A percentile compares a stretch with the other conserved stretches of the same genome.
phyloP scores from a whole-genome alignment of 30 jellyfish, hydroid and myxozoan species.

The Hydractinia symbiolongicarpus region DNA sequence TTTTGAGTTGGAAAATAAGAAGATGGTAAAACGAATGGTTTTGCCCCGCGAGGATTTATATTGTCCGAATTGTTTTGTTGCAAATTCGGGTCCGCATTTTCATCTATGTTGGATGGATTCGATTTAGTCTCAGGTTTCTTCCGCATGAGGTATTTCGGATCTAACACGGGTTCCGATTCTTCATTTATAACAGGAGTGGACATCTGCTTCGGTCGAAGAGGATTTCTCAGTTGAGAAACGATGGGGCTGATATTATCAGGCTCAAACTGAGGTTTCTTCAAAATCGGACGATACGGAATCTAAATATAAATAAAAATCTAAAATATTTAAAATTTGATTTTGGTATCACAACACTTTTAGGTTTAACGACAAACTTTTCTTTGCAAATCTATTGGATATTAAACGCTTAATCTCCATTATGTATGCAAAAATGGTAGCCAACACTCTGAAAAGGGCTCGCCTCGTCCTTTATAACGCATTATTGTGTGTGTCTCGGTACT shows the following conservation, averaged over 20 bases:
- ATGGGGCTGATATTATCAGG: conserved; percentile 37
- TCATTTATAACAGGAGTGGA: conserved; percentile 25
- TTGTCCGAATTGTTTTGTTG: not conserved
- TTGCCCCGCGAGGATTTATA: not conserved
- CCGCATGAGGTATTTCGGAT: conserved; percentile 31
- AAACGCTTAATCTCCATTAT: too few relatives aligned
- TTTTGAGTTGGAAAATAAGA: not conserved
- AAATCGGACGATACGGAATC: conserved; percentile 30
- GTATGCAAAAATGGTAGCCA: too few relatives aligned
- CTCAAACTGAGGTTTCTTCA: conserved; percentile 32
- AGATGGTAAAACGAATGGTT: not conserved
- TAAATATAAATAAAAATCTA: not conserved
- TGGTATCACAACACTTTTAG: not conserved
- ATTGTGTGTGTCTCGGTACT: too few relatives aligned
- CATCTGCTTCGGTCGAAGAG: conserved; percentile 24
- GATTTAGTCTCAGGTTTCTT: conserved; percentile 12
- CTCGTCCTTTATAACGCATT: too few relatives aligned
- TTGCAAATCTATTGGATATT: too few relatives aligned
- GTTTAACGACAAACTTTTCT: too few relatives aligned
- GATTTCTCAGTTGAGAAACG: conserved; percentile 11
- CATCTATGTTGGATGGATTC: not conserved
- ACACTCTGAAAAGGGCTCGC: too few relatives aligned
- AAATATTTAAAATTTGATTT: not conserved
- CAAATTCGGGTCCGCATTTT: conserved; percentile 18
- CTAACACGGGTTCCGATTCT: conserved; percentile 17